A percentile compares a stretch with the other conserved stretches of the same genome.
Conservation (phyloP, 2,888 invertebrate species). For the Dryococelus australis region DNA sequence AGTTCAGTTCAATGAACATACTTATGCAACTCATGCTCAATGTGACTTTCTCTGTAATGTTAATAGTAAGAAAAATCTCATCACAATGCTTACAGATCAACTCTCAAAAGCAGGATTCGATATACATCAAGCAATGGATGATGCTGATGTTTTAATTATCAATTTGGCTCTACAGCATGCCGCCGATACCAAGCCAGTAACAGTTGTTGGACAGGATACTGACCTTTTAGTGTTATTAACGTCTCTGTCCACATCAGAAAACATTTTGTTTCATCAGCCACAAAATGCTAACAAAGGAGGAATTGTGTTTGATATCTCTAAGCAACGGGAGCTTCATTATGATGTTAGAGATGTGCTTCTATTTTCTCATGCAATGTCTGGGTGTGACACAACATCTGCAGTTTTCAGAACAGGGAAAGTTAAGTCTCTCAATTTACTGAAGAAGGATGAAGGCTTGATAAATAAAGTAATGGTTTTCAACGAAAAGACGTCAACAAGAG, state of each 20-base stretch:
- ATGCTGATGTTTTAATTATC: conserved; percentile 3
- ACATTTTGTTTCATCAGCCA: neutral
- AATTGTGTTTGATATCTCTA: neutral
- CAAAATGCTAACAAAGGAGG: neutral
- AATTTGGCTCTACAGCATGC: neutral
- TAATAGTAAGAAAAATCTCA: neutral
- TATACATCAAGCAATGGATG: neutral
- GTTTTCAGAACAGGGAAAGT: conserved; percentile 17
- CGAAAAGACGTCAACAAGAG: neutral
- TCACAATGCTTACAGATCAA: neutral
- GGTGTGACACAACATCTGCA: neutral
- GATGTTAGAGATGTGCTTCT: neutral
- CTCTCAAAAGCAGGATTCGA: neutral
- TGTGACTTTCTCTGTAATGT: conserved; percentile 21
- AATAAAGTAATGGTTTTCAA: neutral
- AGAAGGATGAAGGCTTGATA: neutral
- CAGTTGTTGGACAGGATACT: neutral
- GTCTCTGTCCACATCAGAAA: neutral
- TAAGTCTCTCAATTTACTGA: neutral
- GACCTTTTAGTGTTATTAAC: neutral
- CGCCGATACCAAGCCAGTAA: neutral
- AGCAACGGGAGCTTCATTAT: conserved; percentile 8
- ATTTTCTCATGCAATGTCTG: conserved; percentile 13
- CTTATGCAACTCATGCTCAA: neutral
- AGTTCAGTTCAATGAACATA: conserved; percentile 24